Percentiles rank a stretch among this genome's conserved stretches.
Conservation (phyloP, 2,888 invertebrate species). For the Bugula neritina region DNA sequence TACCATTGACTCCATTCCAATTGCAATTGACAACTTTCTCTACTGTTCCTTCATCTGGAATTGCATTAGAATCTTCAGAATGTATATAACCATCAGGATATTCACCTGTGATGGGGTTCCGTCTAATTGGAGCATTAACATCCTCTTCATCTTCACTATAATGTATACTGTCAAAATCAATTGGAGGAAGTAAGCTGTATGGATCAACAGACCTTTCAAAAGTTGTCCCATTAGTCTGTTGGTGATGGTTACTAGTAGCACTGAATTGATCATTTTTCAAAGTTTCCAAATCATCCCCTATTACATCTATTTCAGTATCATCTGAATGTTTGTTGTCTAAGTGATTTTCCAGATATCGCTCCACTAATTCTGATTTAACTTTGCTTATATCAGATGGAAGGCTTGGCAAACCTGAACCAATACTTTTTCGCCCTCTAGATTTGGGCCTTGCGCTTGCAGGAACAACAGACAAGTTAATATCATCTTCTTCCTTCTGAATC, state of each 20-base stretch:
- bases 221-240: not conserved
- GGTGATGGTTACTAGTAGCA: not conserved
- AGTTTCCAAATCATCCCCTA: not conserved
- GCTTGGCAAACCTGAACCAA: conserved; percentile 30
- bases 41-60: conserved; percentile 33
- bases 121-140: conserved; percentile 51
- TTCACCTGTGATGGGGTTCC: conserved; percentile 25
- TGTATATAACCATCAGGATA: conserved; percentile 10
- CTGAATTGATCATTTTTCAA: not conserved
- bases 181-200: conserved; percentile 63
- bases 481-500: conserved; percentile 42
- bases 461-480: conserved; percentile 37
- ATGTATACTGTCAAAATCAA: conserved; percentile 60
- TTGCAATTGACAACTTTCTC: conserved; percentile 47
- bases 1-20: conserved; percentile 56
- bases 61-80: not conserved
- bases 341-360: not conserved
- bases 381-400: conserved; percentile 38
- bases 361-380: conserved; percentile 53
- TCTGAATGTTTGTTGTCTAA: not conserved
- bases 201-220: conserved; percentile 49
- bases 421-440: conserved; percentile 36
- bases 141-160: conserved; percentile 56
- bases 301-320: not conserved
- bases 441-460: conserved; percentile 44